Conservation (phyloP, 2,113 vertebrate genomes). For the Triplophysa siluroides region DNA sequence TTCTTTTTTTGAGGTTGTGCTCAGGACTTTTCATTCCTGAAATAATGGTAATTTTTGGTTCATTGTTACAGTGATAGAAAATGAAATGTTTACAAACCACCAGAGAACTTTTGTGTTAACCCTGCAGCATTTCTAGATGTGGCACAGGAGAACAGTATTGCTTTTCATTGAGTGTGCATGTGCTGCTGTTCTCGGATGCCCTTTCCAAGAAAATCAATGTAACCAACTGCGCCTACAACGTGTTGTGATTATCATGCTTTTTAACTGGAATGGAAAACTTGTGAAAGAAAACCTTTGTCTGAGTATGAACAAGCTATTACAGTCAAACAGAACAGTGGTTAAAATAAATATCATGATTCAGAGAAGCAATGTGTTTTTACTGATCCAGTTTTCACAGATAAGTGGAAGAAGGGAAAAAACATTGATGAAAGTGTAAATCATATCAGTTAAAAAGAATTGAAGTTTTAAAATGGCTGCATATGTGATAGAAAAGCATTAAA, state of each 20-base stretch:
- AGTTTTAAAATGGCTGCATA: neutral
- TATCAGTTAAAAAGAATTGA: too few species aligned
- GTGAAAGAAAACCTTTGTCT: neutral
- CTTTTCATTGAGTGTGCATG: slow-evolving; percentile 16
- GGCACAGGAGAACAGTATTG: neutral
- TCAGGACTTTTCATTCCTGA: neutral
- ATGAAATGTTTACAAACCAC: neutral
- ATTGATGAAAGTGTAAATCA: too few species aligned
- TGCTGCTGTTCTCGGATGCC: slow-evolving; percentile 24
- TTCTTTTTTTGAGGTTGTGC: slow-evolving; percentile 19
- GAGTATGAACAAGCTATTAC: neutral
- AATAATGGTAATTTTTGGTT: slow-evolving; percentile 16
- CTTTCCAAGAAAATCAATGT: slow-evolving; percentile 25
- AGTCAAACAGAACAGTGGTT: neutral
- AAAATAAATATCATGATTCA: neutral
- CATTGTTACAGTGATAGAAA: slow-evolving; percentile 2
- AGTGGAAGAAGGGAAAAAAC: too few species aligned
- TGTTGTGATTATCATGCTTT: neutral
- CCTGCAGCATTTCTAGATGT: neutral
- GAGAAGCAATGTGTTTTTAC: neutral
- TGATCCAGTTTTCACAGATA: too few species aligned
- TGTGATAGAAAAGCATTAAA: neutral
- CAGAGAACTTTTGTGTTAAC: neutral
- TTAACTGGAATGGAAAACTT: neutral
- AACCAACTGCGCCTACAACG: neutral